These are phyloP conservation scores for Euthynnus affinis DNA, from an alignment of 2,797 vertebrate genomes.

Conservation along the genomic window DNA sequence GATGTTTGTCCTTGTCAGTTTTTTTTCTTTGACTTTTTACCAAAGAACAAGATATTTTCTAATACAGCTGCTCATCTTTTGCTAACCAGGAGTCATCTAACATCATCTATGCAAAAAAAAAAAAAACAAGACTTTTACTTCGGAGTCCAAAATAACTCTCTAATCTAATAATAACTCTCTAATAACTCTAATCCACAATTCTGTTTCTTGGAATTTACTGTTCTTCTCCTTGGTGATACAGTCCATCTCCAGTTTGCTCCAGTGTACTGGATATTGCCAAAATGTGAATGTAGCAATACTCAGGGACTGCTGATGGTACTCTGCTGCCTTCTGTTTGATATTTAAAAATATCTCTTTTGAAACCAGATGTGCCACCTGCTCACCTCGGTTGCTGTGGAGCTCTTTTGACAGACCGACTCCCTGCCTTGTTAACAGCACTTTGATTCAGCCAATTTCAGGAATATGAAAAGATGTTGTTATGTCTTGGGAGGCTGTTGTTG, in stretches of 20 bases:
- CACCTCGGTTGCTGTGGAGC: slow-evolving; percentile 64
- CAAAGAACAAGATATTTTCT: background rate
- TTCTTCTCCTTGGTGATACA: slow-evolving; percentile 24
- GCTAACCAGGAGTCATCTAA: no score
- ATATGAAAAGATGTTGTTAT: slow-evolving; percentile 56
- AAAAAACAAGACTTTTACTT: background rate
- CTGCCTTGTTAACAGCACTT: slow-evolving; percentile 68
- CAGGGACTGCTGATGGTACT: slow-evolving; percentile 37
- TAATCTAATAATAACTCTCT: no score
- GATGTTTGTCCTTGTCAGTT: background rate
- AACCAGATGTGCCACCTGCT: slow-evolving; percentile 73
- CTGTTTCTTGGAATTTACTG: slow-evolving; percentile 29
- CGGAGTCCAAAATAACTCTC: slow-evolving; percentile 42
- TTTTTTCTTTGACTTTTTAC: background rate
- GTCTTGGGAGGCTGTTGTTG: slow-evolving; percentile 55
- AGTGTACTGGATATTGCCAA: slow-evolving; percentile 25
- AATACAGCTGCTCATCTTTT: background rate
- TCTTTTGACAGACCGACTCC: slow-evolving; percentile 67
- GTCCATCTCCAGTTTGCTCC: slow-evolving; percentile 24
- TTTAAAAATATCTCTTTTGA: slow-evolving; percentile 74
- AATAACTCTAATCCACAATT: slow-evolving; percentile 18
- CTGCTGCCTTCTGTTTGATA: slow-evolving; percentile 57
- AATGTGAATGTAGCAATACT: slow-evolving; percentile 33
- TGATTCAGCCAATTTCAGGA: slow-evolving; percentile 69
- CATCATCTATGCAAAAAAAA: no score